Evolutionary conservation across 2,888 invertebrate genomes (phyloP).

Genomic region (Atethmia centrago): DNA sequence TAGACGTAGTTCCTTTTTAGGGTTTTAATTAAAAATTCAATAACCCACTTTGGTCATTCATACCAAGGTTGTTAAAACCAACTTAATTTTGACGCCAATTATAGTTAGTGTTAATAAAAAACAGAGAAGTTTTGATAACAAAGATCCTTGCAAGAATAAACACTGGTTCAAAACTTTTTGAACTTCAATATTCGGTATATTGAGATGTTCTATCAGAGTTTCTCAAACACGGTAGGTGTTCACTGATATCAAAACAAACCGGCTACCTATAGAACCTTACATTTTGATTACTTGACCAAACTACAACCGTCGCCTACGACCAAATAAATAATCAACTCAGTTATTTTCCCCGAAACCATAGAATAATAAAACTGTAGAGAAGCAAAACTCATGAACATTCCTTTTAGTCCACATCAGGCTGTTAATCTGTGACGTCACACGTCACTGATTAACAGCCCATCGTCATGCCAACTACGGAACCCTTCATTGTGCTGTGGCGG

Average conservation of each 20-base stretch:
- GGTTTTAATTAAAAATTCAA: no score
- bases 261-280: no score
- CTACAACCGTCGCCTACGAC: conserved; percentile 20
- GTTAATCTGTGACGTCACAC: not conserved
- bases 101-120: not conserved
- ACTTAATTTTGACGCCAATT: not conserved
- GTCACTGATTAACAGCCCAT: no score
- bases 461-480: no score
- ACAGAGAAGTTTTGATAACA: not conserved
- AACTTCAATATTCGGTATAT: conserved; percentile 15
- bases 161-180: conserved; percentile 8
- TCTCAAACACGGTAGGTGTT: no score
- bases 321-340: conserved; percentile 59
- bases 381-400: not conserved
- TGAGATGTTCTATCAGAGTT: conserved; percentile 17
- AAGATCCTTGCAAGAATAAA: conserved; percentile 18
- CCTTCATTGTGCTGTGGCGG: no score
- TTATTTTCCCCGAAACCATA: conserved; percentile 50
- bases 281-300: no score
- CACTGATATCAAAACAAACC: no score
- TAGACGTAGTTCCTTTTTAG: no score
- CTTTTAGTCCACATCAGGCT: not conserved
- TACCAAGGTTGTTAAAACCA: not conserved
- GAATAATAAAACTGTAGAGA: conserved; percentile 25
- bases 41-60: no score